Evolutionary conservation across 2,113 vertebrate species (phyloP).

Genomic region (Prinia subflava): DNA sequence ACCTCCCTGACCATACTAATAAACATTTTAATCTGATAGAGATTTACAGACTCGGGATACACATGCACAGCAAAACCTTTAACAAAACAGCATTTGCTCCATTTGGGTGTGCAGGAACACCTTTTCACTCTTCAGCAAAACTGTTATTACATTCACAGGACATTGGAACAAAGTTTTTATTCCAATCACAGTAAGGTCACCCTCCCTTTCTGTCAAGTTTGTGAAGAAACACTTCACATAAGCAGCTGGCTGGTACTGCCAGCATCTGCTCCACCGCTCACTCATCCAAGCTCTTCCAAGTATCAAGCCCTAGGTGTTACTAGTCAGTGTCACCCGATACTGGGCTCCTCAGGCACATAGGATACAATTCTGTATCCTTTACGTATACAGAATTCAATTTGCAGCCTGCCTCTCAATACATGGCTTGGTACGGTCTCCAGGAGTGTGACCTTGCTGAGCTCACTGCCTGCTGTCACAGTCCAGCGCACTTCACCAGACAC

Average conservation of each 20-base stretch:
- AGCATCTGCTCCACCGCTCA: neutral
- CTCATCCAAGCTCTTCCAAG: neutral
- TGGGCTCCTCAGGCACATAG: neutral
- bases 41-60: neutral
- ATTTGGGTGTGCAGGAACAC: neutral
- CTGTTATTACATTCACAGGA: neutral
- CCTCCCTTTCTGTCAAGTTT: neutral
- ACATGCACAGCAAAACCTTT: neutral
- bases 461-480: neutral
- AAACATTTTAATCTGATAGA: neutral
- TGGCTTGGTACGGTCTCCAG: neutral
- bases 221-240: neutral
- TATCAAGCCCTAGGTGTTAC: neutral
- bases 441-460: neutral
- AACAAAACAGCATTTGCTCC: neutral
- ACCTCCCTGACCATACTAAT: neutral
- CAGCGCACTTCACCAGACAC: fast-evolving
- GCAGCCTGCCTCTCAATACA: neutral
- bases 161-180: neutral
- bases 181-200: neutral
- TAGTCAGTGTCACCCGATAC: neutral
- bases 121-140: neutral
- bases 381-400: neutral
- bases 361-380: neutral
- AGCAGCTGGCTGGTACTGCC: neutral